Base-by-base conservation (phyloP, 2,113 vertebrate species). In the Motacilla alba region DNA sequence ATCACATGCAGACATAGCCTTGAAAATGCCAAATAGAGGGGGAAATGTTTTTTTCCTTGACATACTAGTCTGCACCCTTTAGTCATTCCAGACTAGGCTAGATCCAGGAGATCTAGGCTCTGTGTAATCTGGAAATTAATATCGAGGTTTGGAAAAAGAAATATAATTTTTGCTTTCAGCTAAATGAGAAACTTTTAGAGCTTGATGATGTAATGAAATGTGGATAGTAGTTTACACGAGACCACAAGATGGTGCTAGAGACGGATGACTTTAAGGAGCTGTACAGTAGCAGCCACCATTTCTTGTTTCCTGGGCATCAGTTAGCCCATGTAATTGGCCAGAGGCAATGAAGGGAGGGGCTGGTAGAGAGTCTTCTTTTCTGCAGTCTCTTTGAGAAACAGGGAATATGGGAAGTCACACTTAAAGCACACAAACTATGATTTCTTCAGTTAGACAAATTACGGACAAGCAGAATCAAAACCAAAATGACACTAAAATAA, bases 221-320 rank as follows among this genome's bases (percentile, higher is more conserved):
- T 35, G 23, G 33, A 4, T 16, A 11, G 8, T 11, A 21, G 8
- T 28, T 56, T 31, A 15, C 49, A 41, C 5, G 10, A 1, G 1
- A 53, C 93, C 87, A 83, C 17, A 0, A 85, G 92, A 46, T 73
- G 70, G 85, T 83, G 94, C 87, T 75, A 73, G 62, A 92, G 53
- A 85, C 27, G 26, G 21, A 15, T 0, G 2, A 15, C 19, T 23
- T 43, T 30, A 35, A 35, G 35, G 43, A 77, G 19, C 15, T 72
- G 16, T 6, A 17, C 2, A 0, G 6, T 14, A 9, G 3, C 21
- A 18, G 35, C 49, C 7, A 3, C 23, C 7, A 4, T 7, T 11
- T 44, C 39, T 52, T 1, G 26, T 0, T 41, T 39, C 10, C 23
- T 60, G 4, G 0, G 27, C 7, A 3, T 8, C 26, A 22, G 3